Evolutionary conservation across 2,113 vertebrate species (phyloP), one percentile per base, ranked within the genome.

Genomic region (Nannobrachium achirus): DNA sequence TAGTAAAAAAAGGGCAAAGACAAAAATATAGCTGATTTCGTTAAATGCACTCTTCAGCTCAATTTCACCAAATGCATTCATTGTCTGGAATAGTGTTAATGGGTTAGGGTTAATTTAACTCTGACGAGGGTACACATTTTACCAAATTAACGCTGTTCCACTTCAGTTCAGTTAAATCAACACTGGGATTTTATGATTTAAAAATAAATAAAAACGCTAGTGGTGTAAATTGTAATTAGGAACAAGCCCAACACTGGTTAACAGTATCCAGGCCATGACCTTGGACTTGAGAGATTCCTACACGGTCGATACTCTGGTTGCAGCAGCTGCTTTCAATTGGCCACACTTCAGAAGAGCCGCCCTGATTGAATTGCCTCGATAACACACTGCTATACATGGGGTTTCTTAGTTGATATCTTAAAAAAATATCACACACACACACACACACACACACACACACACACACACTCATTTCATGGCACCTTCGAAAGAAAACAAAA

Each of bases 241-340:
- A 25, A 25, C 25, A 25, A 25, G 25, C 25, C 25, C 25, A 25
- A 25, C 25, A 25, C 25, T 25, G 25, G 56, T 85, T 56, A 66
- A 63, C 60, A 55, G 45, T 14, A 11, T 59, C 51, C 13, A 38
- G 44, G n/a, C 45, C 38, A 11, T 33, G 59, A 71, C 50, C 52
- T 60, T 33, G 60, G 33, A 50, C 76, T 63, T 56, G 45, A n/a
- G 63, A 49, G 50, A 63, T 65, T 69, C 62, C 44, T n/a, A n/a
- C 56, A 41, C 4, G 2, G 39, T 48, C 56, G 51, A 39, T 58
- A 16, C 19, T 9, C 45, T 14, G n/a, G 41, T 7, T 55, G n/a
- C 10, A 18, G 14, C 79, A 70, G 55, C 66, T 76, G 73, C 49
- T 72, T 80, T 80, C 39, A 76, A 50, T 83, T 69, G 50, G 45